Base-by-base conservation (phyloP, 1,140 invertebrate genomes). In the Ceratitis capitata region DNA sequence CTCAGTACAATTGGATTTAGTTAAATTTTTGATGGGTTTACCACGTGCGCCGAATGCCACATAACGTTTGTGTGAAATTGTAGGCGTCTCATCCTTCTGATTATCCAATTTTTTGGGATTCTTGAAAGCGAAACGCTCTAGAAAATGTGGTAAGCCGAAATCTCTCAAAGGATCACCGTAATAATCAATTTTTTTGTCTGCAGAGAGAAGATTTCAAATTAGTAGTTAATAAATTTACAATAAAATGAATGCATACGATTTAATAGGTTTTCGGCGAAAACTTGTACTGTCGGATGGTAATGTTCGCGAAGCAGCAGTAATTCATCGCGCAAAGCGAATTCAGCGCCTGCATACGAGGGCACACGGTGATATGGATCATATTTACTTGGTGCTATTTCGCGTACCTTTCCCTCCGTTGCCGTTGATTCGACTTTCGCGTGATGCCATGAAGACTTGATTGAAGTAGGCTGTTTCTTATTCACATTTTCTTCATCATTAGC, bases 101-200 rank as follows among this genome's bases (percentile, higher is more conserved):
- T 93, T 90, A 23, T 92, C 92, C 1, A 93, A 85, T 86, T 95
- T 95, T 92, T 99, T 99, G 0, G 98, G 98, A 93, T 99, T 99
- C 92, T 98, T 97, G 89, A 98, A 99, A 2, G 98, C 97, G 92
- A 99, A 99, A 85, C 98, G 94, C 90, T 99, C 98, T 14, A 99
- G 92, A 90, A 99, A 99, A 85, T 97, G 93, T 35, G 97, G 96
- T 1, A 97, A 92, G 0, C 96, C 96, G 89, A 99, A 98, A 92
- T 99, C 98, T 89, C 97, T 94, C 0, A 99, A 92, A 0, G 98
- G 98, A 93, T 99, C 97, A 0, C 98, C 98, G 84, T 94, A 94
- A 89, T 99, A 99, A 35, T 95, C 93, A 47, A 99, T 96, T 83
- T 92, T 88, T 92, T 95, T 93, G 47, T 94, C 95, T 96, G 88